Base-by-base conservation (phyloP, 2,888 invertebrate genomes). In the Incurvaria masculella region DNA sequence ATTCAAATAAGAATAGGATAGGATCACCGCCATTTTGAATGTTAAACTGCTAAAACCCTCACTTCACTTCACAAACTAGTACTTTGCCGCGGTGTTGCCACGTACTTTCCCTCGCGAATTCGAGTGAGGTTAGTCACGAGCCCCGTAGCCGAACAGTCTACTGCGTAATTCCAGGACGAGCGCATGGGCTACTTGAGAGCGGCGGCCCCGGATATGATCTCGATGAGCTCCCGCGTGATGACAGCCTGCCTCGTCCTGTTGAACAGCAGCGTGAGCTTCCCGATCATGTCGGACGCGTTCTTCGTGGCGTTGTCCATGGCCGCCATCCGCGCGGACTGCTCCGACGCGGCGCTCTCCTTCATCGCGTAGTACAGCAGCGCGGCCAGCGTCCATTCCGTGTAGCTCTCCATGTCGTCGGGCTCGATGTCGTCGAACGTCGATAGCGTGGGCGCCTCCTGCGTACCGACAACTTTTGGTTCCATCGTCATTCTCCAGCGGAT, bases 131-230 rank as follows among this genome's bases (percentile, higher is more conserved):
- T n/a, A n/a, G n/a, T n/a, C n/a, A n/a, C n/a, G n/a, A n/a, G n/a
- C n/a, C n/a, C n/a, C n/a, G n/a, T n/a, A n/a, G n/a, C n/a, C n/a
- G n/a, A n/a, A n/a, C n/a, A n/a, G n/a, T n/a, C 86, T 79, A 62
- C 62, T 84, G 49, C 10, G 10, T 45, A 14, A 17, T 19, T n/a
- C n/a, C n/a, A n/a, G n/a, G n/a, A n/a, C n/a, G n/a, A n/a, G n/a
- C n/a, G n/a, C n/a, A n/a, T 16, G 23, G 10, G 16, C 51, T 59
- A 69, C 51, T 81, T 82, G 52, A 90, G 76, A 43, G 91, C 91
- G 21, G 92, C 86, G 42, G 93, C 93, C 56, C 93, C 93, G 45
- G 93, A 93, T 62, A 94, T 94, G 71, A 94, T 94, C 80, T 94
- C 94, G 61, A 92, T 94, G 57, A 94, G 81, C 65, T 94, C 94